phyloP scores from a whole-genome alignment of 1,140 invertebrate species.

The Oryctes rhinoceros region DNA sequence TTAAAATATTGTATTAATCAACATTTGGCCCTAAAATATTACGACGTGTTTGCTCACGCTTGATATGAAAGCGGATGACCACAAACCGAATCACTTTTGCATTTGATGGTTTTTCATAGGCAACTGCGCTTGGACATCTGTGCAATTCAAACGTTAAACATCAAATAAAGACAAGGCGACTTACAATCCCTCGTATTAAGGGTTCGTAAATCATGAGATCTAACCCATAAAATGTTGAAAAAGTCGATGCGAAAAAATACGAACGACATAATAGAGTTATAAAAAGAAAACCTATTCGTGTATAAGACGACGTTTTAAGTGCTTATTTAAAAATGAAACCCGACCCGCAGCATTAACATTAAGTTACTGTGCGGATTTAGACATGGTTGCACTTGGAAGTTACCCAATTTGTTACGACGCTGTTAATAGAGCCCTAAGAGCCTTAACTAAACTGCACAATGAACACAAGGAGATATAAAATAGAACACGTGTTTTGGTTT shows the following conservation, averaged over 20 bases:
- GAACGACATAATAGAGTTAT: constrained; percentile 2
- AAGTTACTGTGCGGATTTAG: constrained; percentile 39
- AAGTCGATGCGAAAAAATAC: constrained; percentile 13
- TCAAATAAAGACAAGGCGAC: not conserved
- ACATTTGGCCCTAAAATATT: too few relatives aligned
- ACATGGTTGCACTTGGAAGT: constrained; percentile 42
- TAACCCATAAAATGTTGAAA: not conserved
- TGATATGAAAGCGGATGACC: too few relatives aligned
- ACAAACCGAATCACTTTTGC: too few relatives aligned
- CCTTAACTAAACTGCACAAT: constrained; percentile 42
- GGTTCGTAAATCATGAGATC: not conserved
- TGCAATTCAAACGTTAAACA: not conserved
- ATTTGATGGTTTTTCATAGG: too few relatives aligned
- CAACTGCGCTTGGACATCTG: not conserved
- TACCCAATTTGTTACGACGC: constrained; percentile 45
- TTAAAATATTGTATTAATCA: too few relatives aligned
- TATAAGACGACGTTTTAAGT: constrained; percentile 25
- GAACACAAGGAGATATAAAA: constrained; percentile 41
- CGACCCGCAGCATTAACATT: constrained; percentile 38
- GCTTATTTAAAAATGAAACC: constrained; percentile 36
- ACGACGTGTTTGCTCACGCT: too few relatives aligned
- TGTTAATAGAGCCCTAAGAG: constrained; percentile 41
- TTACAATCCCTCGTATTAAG: not conserved
- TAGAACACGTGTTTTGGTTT: constrained; percentile 42
- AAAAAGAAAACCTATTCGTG: constrained; percentile 23